Conservation (phyloP, 2,113 vertebrate species). For the Delphinapterus leucas region DNA sequence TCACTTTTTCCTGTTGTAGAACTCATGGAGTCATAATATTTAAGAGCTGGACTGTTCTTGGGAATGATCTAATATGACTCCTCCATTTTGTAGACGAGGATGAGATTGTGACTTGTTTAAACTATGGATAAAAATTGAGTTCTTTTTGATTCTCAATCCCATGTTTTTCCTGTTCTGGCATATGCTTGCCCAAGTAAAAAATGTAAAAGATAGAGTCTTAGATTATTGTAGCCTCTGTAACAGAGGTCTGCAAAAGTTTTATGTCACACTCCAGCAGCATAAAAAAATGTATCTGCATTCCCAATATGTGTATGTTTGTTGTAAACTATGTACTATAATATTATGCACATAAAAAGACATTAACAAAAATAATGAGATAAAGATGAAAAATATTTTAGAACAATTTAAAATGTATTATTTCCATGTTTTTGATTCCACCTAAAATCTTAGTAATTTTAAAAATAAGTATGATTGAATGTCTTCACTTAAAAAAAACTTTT, state of each 20-base stretch:
- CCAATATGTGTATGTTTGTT: neutral
- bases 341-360: neutral
- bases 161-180: neutral
- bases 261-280: neutral
- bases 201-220: neutral
- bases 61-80: neutral
- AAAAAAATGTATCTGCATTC: neutral
- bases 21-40: neutral
- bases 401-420: neutral
- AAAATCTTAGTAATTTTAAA: slow-evolving; percentile 18
- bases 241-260: neutral
- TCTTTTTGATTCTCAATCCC: neutral
- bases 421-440: neutral
- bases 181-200: neutral
- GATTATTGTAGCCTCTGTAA: neutral
- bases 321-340: neutral
- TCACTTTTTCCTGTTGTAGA: neutral
- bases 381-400: neutral
- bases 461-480: neutral
- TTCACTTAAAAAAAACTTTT: neutral
- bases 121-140: neutral
- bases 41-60: neutral
- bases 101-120: slow-evolving; percentile 18
- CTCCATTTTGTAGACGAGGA: neutral
- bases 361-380: neutral